Percentiles rank a stretch among this genome's conserved stretches.
phyloP scores from a whole-genome alignment of 2,888 invertebrate species.

The Trissolcus japonicus region DNA sequence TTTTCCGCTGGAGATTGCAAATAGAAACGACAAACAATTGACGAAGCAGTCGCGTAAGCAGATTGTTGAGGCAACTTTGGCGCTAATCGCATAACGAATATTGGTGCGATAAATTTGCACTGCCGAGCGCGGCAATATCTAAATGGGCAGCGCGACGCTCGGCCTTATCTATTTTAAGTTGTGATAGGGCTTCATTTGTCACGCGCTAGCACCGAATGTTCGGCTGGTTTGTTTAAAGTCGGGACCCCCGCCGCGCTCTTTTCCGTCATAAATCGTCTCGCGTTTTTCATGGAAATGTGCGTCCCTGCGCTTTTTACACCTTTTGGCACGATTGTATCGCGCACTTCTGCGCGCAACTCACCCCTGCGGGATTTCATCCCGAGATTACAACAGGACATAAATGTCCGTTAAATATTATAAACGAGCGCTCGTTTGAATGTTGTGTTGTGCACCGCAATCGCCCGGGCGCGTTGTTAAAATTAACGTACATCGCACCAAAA shows the following conservation, averaged over 20 bases:
- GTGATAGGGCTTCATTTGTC: slow-evolving; percentile 56
- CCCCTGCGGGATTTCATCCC: slow-evolving; percentile 51
- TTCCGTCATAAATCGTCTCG: slow-evolving; percentile 47
- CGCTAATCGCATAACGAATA: slow-evolving; percentile 51
- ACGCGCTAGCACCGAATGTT: slow-evolving; percentile 47
- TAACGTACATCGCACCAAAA: slow-evolving; percentile 41
- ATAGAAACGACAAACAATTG: slow-evolving; percentile 24
- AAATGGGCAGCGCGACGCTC: slow-evolving; percentile 42
- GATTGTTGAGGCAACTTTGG: slow-evolving; percentile 40
- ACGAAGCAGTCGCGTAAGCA: slow-evolving; percentile 42
- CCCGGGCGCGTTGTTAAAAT: slow-evolving; percentile 53
- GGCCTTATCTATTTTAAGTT: slow-evolving; percentile 55
- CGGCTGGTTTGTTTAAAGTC: slow-evolving; percentile 40
- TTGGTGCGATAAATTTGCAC: slow-evolving; percentile 54
- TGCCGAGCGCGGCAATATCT: slow-evolving; percentile 40
- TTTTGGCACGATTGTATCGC: slow-evolving; percentile 51
- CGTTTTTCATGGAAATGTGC: slow-evolving; percentile 48
- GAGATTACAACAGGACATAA: slow-evolving; percentile 56
- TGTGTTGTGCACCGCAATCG: slow-evolving; percentile 48
- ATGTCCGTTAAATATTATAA: slow-evolving; percentile 56
- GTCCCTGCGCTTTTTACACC: slow-evolving; percentile 36
- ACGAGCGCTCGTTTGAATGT: slow-evolving; percentile 54
- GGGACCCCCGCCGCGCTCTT: slow-evolving; percentile 16
- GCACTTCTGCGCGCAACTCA: slow-evolving; percentile 34
- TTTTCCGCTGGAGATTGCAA: slow-evolving; percentile 9